A percentile compares a stretch with the other conserved stretches of the same genome.
These are phyloP conservation scores for Ips typographus DNA, from an alignment of 1,140 invertebrate genomes.

Conservation along the genomic window DNA sequence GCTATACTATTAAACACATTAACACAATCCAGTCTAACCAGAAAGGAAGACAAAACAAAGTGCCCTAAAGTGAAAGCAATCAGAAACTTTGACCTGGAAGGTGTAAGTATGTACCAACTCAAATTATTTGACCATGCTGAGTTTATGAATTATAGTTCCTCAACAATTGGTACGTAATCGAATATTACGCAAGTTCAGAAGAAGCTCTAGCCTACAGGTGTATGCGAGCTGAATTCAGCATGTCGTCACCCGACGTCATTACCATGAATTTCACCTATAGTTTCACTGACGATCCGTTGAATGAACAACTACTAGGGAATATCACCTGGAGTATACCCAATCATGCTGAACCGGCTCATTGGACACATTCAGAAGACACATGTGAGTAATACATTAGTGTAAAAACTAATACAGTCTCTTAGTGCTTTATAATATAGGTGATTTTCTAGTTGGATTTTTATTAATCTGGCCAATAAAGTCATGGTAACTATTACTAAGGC, in stretches of 20 bases:
- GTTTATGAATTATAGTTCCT: constrained; percentile 60
- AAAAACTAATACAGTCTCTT: neutral
- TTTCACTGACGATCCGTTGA: constrained; percentile 77
- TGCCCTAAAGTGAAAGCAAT: constrained; percentile 60
- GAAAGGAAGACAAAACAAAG: constrained; percentile 60
- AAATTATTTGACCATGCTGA: neutral
- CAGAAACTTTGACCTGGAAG: constrained; percentile 57
- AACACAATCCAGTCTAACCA: constrained; percentile 42
- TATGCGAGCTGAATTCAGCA: constrained; percentile 75
- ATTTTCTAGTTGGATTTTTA: neutral
- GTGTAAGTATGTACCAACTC: constrained; percentile 39
- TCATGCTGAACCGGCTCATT: constrained; percentile 71
- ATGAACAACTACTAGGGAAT: constrained; percentile 76
- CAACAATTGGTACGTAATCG: constrained; percentile 78
- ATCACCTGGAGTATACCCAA: constrained; percentile 83
- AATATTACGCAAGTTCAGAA: constrained; percentile 85
- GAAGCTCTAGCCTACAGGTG: constrained; percentile 79
- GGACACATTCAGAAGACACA: constrained; percentile 79
- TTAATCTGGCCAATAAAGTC: neutral
- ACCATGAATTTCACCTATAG: constrained; percentile 87
- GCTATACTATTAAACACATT: neutral
- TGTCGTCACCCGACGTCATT: constrained; percentile 52
- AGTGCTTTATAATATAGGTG: neutral
- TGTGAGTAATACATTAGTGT: constrained; percentile 55
- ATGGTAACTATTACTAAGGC: neutral